Evolutionary conservation across 2,888 invertebrate genomes (phyloP).

Genomic region (Pachycephus smyrnensis): DNA sequence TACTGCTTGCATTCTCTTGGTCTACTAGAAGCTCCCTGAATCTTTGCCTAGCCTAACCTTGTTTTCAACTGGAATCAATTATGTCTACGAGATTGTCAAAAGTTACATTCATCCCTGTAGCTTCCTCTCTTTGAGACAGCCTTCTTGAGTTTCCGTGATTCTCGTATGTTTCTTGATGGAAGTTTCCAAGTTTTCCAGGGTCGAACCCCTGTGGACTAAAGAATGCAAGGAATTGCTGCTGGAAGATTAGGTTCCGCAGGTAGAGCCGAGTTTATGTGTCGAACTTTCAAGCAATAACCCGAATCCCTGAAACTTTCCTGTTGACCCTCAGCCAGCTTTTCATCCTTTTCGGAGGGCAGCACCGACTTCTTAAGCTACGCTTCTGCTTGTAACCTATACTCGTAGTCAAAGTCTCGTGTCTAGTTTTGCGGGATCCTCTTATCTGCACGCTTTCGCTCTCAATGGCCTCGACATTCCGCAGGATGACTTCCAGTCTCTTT

Average conservation of each 20-base stretch:
- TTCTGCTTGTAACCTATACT: not conserved
- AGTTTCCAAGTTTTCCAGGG: not conserved
- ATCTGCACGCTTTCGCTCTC: not conserved
- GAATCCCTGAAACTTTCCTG: not conserved
- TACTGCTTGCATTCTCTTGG: not conserved
- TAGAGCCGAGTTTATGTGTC: not conserved
- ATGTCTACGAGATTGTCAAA: not conserved
- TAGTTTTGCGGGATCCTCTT: not conserved
- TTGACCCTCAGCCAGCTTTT: not conserved
- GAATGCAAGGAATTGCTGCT: slow-evolving; percentile 1
- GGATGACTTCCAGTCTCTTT: not conserved
- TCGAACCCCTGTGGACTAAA: not conserved
- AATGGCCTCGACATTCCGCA: not conserved
- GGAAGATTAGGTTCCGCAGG: slow-evolving; percentile 1
- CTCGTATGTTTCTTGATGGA: not conserved
- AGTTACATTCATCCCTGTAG: not conserved
- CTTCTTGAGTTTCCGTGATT: not conserved
- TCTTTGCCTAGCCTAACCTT: not conserved
- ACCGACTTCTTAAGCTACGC: not conserved
- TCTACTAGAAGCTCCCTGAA: not conserved
- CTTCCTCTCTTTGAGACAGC: not conserved
- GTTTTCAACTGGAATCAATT: not conserved
- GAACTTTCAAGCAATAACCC: not conserved
- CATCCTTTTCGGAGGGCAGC: not conserved
- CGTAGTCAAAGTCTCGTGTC: not conserved